Conservation (phyloP, 2,113 vertebrate genomes). For the Nyctereutes procyonoides region DNA sequence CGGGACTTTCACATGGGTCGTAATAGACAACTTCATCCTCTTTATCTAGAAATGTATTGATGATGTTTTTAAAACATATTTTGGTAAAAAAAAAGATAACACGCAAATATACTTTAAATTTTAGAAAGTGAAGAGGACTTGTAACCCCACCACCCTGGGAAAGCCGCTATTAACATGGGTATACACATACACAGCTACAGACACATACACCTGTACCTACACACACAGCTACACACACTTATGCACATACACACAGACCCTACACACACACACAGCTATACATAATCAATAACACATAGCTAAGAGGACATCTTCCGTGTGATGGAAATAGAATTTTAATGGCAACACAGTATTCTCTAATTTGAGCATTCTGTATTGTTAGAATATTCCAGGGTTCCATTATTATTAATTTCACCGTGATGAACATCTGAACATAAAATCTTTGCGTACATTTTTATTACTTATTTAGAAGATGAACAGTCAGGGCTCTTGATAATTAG, state of each 20-base stretch:
- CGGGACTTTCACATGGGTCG: constrained; percentile 94
- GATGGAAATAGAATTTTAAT: constrained; percentile 63
- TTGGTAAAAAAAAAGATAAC: constrained; percentile 65
- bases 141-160: neutral
- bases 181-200: neutral
- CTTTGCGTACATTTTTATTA: neutral
- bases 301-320: neutral
- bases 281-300: neutral
- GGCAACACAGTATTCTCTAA: constrained; percentile 49
- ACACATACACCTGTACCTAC: neutral
- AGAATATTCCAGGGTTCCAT: neutral
- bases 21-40: constrained; percentile 98
- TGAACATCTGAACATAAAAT: neutral
- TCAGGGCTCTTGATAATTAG: neutral
- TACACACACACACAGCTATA: neutral
- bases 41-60: constrained; percentile 90
- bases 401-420: neutral
- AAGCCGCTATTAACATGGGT: neutral
- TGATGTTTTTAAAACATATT: constrained; percentile 65
- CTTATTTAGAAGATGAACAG: constrained; percentile 11
- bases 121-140: neutral
- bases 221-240: neutral
- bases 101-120: constrained; percentile 37
- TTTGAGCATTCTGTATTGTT: neutral
- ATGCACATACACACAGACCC: neutral